Conservation (phyloP, 2,113 vertebrate genomes). For the Pachycephala philippinensis region DNA sequence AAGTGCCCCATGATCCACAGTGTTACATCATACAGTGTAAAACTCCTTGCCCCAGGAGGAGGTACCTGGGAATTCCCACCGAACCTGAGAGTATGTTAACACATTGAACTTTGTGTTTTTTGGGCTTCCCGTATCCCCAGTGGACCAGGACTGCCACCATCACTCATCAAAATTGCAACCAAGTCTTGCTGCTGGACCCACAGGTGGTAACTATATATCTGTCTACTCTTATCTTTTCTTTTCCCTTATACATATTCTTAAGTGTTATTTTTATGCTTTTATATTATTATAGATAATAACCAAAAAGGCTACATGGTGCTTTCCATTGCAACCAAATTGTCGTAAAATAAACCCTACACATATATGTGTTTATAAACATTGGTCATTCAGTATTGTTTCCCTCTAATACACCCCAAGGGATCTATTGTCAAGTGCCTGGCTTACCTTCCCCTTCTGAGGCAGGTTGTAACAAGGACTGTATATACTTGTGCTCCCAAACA, state of each 20-base stretch:
- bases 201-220: too few species aligned
- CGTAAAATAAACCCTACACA: neutral
- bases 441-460: neutral
- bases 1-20: neutral
- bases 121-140: neutral
- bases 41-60: neutral
- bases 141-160: neutral
- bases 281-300: neutral
- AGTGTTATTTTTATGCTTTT: neutral
- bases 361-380: neutral
- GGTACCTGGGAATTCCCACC: neutral
- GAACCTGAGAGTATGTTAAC: neutral
- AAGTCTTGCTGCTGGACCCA: neutral
- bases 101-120: neutral
- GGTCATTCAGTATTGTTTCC: neutral
- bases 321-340: neutral
- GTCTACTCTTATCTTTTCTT: neutral
- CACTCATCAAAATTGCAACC: neutral
- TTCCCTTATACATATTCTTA: neutral
- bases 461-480: neutral
- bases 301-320: neutral
- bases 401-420: neutral
- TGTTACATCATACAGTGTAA: neutral
- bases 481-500: neutral
- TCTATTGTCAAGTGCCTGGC: neutral